A percentile compares a stretch with the other conserved stretches of the same genome.
phyloP scores from a whole-genome alignment of 2,797 vertebrate species.

The Characodon lateralis region DNA sequence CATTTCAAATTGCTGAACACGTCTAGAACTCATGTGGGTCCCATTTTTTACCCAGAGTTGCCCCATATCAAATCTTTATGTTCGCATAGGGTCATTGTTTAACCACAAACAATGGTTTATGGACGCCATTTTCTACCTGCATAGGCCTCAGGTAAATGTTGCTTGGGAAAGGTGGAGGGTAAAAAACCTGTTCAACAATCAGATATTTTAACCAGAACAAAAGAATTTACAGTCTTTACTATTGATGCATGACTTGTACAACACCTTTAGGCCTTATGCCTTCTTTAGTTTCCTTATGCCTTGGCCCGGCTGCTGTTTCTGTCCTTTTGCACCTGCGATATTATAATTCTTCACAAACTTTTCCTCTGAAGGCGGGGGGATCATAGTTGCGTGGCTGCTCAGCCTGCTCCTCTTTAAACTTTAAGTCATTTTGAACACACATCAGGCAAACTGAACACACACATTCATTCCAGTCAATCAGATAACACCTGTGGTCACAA shows the following conservation, averaged over 20 bases:
- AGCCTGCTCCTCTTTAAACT: constrained; percentile 36
- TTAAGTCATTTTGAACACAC: constrained; percentile 10
- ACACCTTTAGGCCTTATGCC: neutral
- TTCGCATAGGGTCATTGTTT: neutral
- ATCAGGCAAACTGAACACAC: constrained; percentile 22
- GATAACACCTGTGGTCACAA: constrained; percentile 67
- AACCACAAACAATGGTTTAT: neutral
- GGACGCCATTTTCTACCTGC: neutral
- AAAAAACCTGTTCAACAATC: neutral
- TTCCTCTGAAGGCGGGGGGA: neutral
- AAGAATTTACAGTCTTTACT: too few relatives aligned
- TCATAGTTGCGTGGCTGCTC: neutral
- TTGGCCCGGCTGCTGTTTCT: neutral
- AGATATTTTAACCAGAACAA: too few relatives aligned
- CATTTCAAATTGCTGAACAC: neutral
- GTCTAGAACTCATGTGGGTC: neutral
- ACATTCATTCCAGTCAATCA: constrained; percentile 64
- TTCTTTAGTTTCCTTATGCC: neutral
- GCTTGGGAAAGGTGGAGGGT: neutral
- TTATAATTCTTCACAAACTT: neutral
- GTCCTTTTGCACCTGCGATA: neutral
- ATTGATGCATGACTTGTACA: too few relatives aligned
- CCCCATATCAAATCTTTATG: neutral
- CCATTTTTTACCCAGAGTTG: neutral
- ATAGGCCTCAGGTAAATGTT: neutral